phyloP scores from a whole-genome alignment of 1,140 invertebrate genomes.

The Trichogramma pretiosum region DNA sequence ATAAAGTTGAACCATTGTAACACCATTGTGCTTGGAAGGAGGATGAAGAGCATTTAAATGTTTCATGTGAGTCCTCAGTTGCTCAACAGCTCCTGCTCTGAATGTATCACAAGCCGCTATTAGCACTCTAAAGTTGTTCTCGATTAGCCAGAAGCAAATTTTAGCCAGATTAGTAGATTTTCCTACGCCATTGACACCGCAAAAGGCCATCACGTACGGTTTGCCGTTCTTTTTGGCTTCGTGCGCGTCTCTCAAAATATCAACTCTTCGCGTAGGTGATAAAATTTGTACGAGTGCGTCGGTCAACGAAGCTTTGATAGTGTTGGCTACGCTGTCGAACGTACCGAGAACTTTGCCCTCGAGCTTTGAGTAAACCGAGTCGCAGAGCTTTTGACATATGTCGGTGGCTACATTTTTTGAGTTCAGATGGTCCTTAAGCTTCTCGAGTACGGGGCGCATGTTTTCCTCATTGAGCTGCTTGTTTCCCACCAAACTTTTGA shows the following conservation, averaged over 20 bases:
- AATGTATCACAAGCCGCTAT: conserved; percentile 99
- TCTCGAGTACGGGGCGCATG: conserved; percentile 82
- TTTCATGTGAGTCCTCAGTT: conserved; percentile 88
- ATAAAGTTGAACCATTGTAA: conserved; percentile 85
- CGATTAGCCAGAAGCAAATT: conserved; percentile 99
- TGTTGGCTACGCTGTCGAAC: conserved; percentile 80
- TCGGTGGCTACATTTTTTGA: conserved; percentile 96
- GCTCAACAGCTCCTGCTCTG: conserved; percentile 96
- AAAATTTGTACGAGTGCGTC: conserved; percentile 85
- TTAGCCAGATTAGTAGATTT: conserved; percentile 99
- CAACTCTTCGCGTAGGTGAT: conserved; percentile 87
- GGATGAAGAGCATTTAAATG: conserved; percentile 94
- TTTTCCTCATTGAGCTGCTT: conserved; percentile 66
- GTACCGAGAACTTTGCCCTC: conserved; percentile 92
- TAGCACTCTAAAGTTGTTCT: conserved; percentile 91
- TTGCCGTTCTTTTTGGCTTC: conserved; percentile 71
- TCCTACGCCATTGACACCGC: conserved; percentile 98
- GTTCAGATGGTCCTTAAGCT: conserved; percentile 94
- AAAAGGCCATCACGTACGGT: conserved; percentile 97
- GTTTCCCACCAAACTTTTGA: conserved; percentile 79
- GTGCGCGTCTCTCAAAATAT: conserved; percentile 92
- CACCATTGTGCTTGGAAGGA: conserved; percentile 56
- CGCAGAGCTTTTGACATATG: conserved; percentile 88
- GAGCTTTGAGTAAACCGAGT: conserved; percentile 85
- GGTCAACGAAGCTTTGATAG: conserved; percentile 71